Evolutionary conservation across 2,797 vertebrate genomes (phyloP).

Genomic region (Cuculus canorus): DNA sequence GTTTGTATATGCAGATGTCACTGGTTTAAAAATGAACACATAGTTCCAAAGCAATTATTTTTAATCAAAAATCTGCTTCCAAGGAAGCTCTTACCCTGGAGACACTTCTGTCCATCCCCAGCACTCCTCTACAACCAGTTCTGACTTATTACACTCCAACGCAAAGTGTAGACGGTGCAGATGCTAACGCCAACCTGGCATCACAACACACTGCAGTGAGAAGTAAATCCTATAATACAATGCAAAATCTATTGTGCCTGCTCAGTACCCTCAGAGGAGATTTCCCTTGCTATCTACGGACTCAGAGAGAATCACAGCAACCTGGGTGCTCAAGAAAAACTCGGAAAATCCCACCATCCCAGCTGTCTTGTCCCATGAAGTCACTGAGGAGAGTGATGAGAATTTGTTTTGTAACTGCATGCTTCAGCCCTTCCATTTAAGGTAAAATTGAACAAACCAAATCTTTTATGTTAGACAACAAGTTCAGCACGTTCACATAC

Average conservation of each 20-base stretch:
- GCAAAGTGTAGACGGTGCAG: not conserved
- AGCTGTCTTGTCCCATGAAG: not conserved
- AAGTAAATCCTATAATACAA: not conserved
- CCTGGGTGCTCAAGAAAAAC: not conserved
- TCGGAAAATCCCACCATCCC: not conserved
- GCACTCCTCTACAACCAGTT: not conserved
- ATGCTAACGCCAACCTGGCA: not conserved
- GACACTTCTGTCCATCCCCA: not conserved
- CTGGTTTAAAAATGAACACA: not conserved
- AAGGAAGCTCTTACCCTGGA: not conserved
- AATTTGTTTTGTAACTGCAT: not conserved
- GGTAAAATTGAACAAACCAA: not conserved
- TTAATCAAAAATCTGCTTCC: not conserved
- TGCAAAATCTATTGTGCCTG: rapidly evolving
- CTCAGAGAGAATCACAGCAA: not conserved
- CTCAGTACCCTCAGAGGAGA: not conserved
- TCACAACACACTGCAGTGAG: no score
- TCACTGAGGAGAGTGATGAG: not conserved
- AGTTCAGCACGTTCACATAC: not conserved
- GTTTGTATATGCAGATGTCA: not conserved
- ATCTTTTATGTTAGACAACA: not conserved
- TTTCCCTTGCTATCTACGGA: not conserved
- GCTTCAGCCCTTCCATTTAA: not conserved
- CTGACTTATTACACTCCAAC: not conserved
- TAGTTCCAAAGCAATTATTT: not conserved